phyloP scores from a whole-genome alignment of 2,797 vertebrate species.

The Poecilia velifera region DNA sequence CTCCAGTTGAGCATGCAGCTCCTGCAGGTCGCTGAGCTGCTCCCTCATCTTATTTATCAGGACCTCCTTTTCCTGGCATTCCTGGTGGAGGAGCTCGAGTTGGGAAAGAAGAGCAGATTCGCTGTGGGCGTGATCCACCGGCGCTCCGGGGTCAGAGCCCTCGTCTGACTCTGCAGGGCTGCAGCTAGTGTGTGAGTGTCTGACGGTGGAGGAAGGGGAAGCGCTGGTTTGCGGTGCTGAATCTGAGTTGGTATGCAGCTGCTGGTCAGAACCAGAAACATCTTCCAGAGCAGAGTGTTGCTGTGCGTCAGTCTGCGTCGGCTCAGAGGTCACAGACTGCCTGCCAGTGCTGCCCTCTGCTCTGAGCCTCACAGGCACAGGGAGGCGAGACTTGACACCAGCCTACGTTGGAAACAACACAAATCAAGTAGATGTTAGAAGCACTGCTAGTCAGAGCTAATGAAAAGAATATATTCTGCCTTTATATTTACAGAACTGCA shows the following conservation, averaged over 20 bases:
- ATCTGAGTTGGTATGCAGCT: slow-evolving; percentile 21
- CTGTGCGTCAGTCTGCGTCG: slow-evolving; percentile 30
- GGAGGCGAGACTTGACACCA: slow-evolving; percentile 84
- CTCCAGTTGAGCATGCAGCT: slow-evolving; percentile 70
- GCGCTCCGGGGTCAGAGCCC: slow-evolving; percentile 28
- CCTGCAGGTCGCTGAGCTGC: slow-evolving; percentile 71
- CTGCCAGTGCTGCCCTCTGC: slow-evolving; percentile 46
- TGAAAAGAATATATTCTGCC: neutral
- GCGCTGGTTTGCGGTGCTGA: slow-evolving; percentile 28
- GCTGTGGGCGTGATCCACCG: slow-evolving; percentile 20
- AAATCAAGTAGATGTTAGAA: slow-evolving; percentile 14
- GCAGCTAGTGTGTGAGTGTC: slow-evolving; percentile 16
- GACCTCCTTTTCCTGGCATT: slow-evolving; percentile 82
- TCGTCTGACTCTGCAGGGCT: slow-evolving; percentile 41
- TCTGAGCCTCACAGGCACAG: slow-evolving; percentile 78
- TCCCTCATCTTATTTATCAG: slow-evolving; percentile 75
- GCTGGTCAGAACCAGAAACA: slow-evolving; percentile 34
- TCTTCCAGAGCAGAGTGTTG: slow-evolving; percentile 34
- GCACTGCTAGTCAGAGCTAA: neutral
- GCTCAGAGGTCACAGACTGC: slow-evolving; percentile 29
- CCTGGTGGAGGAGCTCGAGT: slow-evolving; percentile 81
- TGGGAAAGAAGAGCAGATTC: slow-evolving; percentile 68
- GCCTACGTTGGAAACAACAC: slow-evolving; percentile 67
- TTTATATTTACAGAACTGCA: slow-evolving; percentile 1
- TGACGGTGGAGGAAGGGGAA: slow-evolving; percentile 39